phyloP scores from a whole-genome alignment of 2,113 vertebrate genomes.

The Martes martes region DNA sequence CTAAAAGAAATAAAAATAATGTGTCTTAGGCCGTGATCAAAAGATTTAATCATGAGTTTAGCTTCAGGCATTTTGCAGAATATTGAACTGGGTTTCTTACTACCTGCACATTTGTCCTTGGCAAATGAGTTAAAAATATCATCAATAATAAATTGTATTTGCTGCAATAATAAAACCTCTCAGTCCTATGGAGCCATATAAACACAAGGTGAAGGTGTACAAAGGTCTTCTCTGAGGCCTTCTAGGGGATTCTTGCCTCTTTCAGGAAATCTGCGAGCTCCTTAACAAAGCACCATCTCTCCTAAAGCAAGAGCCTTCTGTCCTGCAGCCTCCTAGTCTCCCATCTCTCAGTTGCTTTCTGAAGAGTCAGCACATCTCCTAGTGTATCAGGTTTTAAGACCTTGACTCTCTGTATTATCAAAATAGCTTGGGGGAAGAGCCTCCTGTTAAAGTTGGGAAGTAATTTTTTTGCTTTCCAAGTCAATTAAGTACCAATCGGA shows the following conservation, averaged over 20 bases:
- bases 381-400: neutral
- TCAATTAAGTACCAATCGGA: neutral
- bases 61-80: neutral
- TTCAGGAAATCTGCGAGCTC: neutral
- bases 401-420: neutral
- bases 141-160: neutral
- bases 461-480: neutral
- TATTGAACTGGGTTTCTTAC: neutral
- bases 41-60: conserved; percentile 33
- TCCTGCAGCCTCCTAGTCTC: neutral
- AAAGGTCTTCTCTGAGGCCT: neutral
- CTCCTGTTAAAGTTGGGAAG: neutral
- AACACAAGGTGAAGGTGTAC: neutral
- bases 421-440: neutral
- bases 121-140: neutral
- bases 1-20: conserved; percentile 27
- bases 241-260: neutral
- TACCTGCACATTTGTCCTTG: neutral
- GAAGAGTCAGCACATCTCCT: neutral
- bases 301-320: neutral
- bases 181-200: neutral
- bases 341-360: neutral
- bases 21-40: neutral
- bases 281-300: neutral
- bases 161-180: neutral